Conservation (phyloP, 2,113 vertebrate species). For the Mirounga angustirostris region DNA sequence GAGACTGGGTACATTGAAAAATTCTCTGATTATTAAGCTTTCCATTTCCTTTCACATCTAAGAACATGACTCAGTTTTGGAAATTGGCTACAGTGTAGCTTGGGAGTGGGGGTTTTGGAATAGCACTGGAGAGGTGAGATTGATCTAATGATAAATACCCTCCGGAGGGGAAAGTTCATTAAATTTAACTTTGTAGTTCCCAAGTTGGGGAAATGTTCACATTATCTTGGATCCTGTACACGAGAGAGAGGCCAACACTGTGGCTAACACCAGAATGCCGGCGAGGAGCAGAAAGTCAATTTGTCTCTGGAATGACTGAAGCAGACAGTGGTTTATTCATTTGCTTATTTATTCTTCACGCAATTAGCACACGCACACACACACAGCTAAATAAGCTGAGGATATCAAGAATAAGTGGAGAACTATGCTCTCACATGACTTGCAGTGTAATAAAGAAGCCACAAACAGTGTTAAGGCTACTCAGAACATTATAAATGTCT, state of each 20-base stretch:
- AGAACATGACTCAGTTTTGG: conserved; percentile 50
- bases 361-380: background rate
- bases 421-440: background rate
- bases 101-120: background rate
- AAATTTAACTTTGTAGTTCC: conserved; percentile 27
- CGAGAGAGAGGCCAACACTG: background rate
- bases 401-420: background rate
- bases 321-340: background rate
- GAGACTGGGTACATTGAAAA: background rate
- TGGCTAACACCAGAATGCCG: background rate
- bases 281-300: background rate
- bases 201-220: conserved; percentile 23
- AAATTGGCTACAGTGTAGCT: conserved; percentile 26
- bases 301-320: background rate
- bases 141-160: conserved; percentile 39
- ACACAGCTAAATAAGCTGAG: background rate
- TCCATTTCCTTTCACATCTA: conserved; percentile 35
- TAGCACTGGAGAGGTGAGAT: background rate
- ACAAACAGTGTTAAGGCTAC: background rate
- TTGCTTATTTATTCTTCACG: conserved; percentile 50
- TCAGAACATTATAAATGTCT: background rate
- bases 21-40: conserved; percentile 46
- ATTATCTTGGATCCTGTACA: background rate
- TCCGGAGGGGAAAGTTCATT: conserved; percentile 46
- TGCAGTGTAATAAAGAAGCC: background rate